Evolutionary conservation across 2,888 invertebrate species (phyloP), one percentile per base, ranked within the genome.

Genomic region (Fissipunctia ypsillon): DNA sequence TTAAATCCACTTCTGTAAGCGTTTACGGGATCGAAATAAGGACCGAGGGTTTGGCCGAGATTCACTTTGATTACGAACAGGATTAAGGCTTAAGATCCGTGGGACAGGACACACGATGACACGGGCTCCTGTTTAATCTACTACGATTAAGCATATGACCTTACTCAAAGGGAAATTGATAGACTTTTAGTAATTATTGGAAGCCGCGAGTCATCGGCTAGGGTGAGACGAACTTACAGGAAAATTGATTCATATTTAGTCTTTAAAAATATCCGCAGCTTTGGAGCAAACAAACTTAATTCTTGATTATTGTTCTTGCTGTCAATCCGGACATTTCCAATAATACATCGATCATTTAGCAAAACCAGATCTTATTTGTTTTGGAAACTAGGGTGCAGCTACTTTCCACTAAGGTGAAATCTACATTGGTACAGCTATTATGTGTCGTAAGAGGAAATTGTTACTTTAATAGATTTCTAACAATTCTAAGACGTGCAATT

Each of bases 61-160:
- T 93, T 94, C 91, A 90, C 94, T 94, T 93, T 94, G 94, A 95
- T 95, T 94, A 94, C 92, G 89, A 82, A 86, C 77, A 81, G 93
- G 94, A 94, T 95, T 94, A 94, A 84, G 84, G 75, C 80, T 81
- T 94, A 93, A 95, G 94, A 83, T 84, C 87, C 92, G 91, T 93
- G 93, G 88, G 93, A 93, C 71, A 69, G 73, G 64, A 78, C 90
- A 88, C 85, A 83, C 88, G 90, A 84, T 86, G 89, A 87, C 88
- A 87, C 80, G 88, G 88, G 84, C 79, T 82, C 88, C 86, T 88
- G 86, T 84, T 86, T 90, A 90, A 90, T 90, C 89, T 85, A 83
- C 77, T 65, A 41, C 88, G 89, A 90, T 93, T 90, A 91, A 86
- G 88, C 86, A 85, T 85, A 85, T 89, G 86, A 88, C 88, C 86